These are phyloP conservation scores for Empis stercorea DNA, from an alignment of 2,888 invertebrate genomes.

Conservation along the genomic window DNA sequence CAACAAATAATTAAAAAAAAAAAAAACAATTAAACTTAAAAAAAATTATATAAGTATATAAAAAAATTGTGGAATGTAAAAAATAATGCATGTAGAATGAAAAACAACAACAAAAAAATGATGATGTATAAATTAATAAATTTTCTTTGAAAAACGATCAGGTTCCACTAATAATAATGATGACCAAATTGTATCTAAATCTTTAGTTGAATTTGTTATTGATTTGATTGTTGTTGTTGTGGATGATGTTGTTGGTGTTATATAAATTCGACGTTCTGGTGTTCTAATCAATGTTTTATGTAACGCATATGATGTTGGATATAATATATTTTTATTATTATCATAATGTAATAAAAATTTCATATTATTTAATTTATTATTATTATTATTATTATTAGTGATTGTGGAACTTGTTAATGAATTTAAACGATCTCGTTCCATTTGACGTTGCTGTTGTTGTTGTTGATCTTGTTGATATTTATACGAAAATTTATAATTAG, in stretches of 20 bases:
- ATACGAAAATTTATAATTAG: neutral
- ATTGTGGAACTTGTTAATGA: neutral
- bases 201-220: neutral
- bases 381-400: neutral
- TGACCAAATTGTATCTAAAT: neutral
- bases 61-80: no score
- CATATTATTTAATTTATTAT: neutral
- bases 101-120: no score
- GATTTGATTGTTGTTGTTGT: constrained; percentile 2
- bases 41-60: no score
- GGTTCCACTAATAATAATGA: neutral
- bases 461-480: neutral
- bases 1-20: no score
- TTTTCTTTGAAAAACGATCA: no score
- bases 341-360: no score
- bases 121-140: no score
- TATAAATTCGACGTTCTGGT: constrained; percentile 11
- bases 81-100: no score
- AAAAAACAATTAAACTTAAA: no score
- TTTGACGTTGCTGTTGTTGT: constrained; percentile 8
- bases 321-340: constrained; percentile 7
- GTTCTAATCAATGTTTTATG: constrained; percentile 13
- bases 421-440: constrained; percentile 9
- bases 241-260: constrained; percentile 12
- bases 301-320: constrained; percentile 14